A percentile compares a stretch with the other conserved stretches of the same genome.
phyloP scores from a whole-genome alignment of 2,888 invertebrate species.

The Trachelus stipa region DNA sequence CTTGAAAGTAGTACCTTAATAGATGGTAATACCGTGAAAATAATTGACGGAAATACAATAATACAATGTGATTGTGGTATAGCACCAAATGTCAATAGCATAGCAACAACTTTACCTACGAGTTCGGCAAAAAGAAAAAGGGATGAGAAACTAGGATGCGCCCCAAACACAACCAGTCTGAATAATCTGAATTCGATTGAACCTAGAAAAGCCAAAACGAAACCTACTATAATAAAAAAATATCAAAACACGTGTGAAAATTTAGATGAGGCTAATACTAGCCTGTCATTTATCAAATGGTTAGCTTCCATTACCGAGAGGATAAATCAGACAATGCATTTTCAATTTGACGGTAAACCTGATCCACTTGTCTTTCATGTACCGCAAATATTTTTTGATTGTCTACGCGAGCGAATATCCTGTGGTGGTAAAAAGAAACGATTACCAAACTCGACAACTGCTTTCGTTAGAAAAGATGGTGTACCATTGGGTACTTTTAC shows the following conservation, averaged over 20 bases:
- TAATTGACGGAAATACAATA: constrained; percentile 43
- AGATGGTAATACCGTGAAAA: constrained; percentile 35
- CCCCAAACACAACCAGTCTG: constrained; percentile 39
- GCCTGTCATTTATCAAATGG: constrained; percentile 76
- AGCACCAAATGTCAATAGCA: constrained; percentile 1
- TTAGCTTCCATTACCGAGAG: constrained; percentile 81
- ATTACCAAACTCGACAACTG: constrained; percentile 74
- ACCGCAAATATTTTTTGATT: constrained; percentile 78
- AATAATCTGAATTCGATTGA: constrained; percentile 58
- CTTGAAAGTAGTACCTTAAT: constrained; percentile 42
- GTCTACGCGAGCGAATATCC: constrained; percentile 78
- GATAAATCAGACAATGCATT: constrained; percentile 81
- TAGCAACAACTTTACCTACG: constrained; percentile 16
- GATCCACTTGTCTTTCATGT: constrained; percentile 78
- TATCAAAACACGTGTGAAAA: constrained; percentile 52
- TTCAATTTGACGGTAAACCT: constrained; percentile 75
- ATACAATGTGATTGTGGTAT: constrained; percentile 40
- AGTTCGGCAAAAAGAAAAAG: constrained; percentile 55
- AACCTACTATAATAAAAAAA: constrained; percentile 53
- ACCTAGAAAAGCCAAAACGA: constrained; percentile 53
- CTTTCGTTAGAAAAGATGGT: constrained; percentile 71
- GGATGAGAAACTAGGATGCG: constrained; percentile 46
- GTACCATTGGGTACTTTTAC: constrained; percentile 76
- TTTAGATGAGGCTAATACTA: constrained; percentile 58
- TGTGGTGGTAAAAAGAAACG: constrained; percentile 73